Base-by-base conservation (phyloP, 2,797 vertebrate species). In the Hirundo rustica region DNA sequence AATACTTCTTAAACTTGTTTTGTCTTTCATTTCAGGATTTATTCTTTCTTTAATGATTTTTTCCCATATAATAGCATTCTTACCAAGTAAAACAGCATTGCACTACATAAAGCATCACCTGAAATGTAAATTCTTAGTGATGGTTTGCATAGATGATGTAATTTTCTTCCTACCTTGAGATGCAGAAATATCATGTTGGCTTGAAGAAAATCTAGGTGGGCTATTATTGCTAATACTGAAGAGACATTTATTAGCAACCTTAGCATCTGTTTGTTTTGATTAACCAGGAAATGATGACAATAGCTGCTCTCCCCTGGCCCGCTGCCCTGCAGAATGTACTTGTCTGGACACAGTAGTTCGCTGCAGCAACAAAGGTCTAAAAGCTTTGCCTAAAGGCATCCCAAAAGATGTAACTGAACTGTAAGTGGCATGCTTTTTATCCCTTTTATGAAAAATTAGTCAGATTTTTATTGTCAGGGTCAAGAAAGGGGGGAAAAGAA, bases 321-420 rank as follows among this genome's bases (percentile, higher is more conserved):
- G 99, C 76, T 99, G 99, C 96, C 99, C 99, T 8, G 97, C 97
- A 4, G 99, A 99, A 93, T 99, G 99, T 50, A 99, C 99, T 32
- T 99, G 99, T 88, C 96, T 99, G 96, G 99, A 99, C 97, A 99
- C 99, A 1, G 99, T 99, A 36, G 99, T 99, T 80, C 99, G 99
- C 94, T 99, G 99, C 97, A 99, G 99, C 97, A 99, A 99, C 98
- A 99, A 99, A 96, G 99, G 98, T 50, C 98, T 99, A 36, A 99
- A 98, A 93, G 94, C 96, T 55, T 98, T 99, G 88, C 99, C 99
- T 22, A 99, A 98, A 97, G 99, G 99, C 58, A 98, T 99, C 67
- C 99, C 99, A 55, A 99, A 98, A 97, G 99, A 99, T 65, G 99
- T 99, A 89, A 99, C 99, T 16, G 99, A 99, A 89, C 97, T 99